Evolutionary conservation across 2,797 vertebrate genomes (phyloP), one percentile per base, ranked within the genome.

Genomic region (Coilia nasus): DNA sequence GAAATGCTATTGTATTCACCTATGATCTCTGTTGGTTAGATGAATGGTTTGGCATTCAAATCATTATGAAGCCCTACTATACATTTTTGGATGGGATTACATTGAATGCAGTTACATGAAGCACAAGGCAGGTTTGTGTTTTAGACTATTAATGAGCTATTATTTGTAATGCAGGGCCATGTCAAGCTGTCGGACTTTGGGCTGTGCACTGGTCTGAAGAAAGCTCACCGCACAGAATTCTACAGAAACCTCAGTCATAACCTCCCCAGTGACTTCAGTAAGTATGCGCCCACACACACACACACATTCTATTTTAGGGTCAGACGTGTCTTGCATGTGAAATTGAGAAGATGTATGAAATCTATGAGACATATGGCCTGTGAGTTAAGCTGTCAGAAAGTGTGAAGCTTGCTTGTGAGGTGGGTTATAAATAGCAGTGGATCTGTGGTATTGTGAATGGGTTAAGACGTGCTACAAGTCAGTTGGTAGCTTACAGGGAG

Each of bases 151-250:
- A 75, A 75, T 75, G 17, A 15, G 5, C 35, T 41, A 2, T 78
- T n/a, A 21, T 78, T 17, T 78, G 35, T 44, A 84, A 83, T 87
- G 12, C 84, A 99, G 98, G 98, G 98, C 83, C 98, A 99, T 0
- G 98, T 99, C 89, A 99, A 99, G 88, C 96, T 99, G 83, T 99
- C 98, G 0, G 98, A 99, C 90, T 99, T 99, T 87, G 98, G 98
- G n/a, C 94, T 99, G 56, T 99, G 98, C 89, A 99, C 98, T 12
- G 98, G 98, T 23, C 93, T 99, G 75, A 99, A 99, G 90, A 98
- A 98, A 91, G 98, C 98, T 62, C 98, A 99, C 78, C 96, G 98
- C 62, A 99, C 98, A 0, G 98, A 99, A 89, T 99, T 99, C 90
- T 99, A 99, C 85, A 97, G 98, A 89, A 99, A 99, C 90, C 93